phyloP scores from a whole-genome alignment of 2,113 vertebrate genomes.

The Bubo blakistoni region DNA sequence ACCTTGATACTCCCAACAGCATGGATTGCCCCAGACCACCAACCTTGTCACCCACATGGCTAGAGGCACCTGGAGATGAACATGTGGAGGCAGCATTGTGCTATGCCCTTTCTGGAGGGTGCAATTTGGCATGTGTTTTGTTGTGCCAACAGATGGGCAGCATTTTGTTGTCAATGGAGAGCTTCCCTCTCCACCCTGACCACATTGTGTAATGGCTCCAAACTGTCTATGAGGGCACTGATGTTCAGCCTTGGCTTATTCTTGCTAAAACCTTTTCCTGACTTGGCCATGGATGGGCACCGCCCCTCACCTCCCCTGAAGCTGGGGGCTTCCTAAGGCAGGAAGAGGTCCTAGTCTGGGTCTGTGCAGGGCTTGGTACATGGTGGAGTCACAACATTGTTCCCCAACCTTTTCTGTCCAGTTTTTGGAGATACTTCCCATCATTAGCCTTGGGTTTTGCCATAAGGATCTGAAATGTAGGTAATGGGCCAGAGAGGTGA shows the following conservation, averaged over 20 bases:
- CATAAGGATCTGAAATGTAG: not conserved
- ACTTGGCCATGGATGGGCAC: not conserved
- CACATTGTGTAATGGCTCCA: not conserved
- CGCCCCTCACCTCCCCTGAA: not conserved
- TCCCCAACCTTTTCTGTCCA: not conserved
- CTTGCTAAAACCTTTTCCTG: not conserved
- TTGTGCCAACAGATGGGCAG: not conserved
- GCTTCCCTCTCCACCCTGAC: not conserved
- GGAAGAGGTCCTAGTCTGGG: not conserved
- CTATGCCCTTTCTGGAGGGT: not conserved
- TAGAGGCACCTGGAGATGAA: not conserved
- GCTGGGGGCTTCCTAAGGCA: not conserved
- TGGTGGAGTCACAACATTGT: not conserved
- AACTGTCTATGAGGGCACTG: accelerated
- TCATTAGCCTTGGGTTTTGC: accelerated
- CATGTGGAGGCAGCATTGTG: accelerated
- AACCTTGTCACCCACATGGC: not conserved
- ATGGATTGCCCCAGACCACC: accelerated
- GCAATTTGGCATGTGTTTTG: not conserved
- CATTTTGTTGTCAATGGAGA: not conserved
- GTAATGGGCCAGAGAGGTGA: not conserved
- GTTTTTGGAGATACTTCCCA: not conserved
- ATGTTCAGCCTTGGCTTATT: not conserved
- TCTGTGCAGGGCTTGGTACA: accelerated
- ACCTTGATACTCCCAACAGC: not conserved